phyloP scores from a whole-genome alignment of 23 tunicate species.

The Styela clava region DNA sequence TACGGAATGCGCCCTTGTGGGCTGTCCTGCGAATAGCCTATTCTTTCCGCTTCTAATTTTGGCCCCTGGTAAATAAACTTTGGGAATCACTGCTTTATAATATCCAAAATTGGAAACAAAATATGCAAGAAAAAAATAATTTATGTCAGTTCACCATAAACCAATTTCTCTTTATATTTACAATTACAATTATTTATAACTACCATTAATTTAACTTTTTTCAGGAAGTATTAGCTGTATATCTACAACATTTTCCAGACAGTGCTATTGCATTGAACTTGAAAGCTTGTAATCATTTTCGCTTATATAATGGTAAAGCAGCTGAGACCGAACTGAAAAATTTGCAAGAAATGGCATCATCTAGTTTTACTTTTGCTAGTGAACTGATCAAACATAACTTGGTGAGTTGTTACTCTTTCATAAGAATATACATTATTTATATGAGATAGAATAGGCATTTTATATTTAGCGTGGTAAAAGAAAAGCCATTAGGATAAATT shows the following conservation, averaged over 20 bases:
- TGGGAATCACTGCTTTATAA: too few species aligned
- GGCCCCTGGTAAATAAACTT: too few species aligned
- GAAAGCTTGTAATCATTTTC: slow-evolving; percentile 97
- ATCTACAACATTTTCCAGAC: slow-evolving; percentile 83
- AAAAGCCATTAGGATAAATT: too few species aligned
- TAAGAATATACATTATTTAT: not conserved
- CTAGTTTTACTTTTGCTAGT: slow-evolving; percentile 60
- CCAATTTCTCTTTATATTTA: too few species aligned
- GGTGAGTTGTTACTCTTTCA: slow-evolving; percentile 35
- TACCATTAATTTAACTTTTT: too few species aligned
- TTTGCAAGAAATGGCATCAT: slow-evolving; percentile 61
- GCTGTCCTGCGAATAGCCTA: too few species aligned
- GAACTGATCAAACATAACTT: slow-evolving; percentile 93
- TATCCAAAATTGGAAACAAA: too few species aligned
- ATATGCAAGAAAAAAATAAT: too few species aligned
- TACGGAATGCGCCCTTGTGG: too few species aligned
- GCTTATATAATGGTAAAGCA: slow-evolving; percentile 92
- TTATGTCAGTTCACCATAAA: too few species aligned
- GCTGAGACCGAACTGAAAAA: slow-evolving; percentile 91
- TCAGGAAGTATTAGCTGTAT: slow-evolving; percentile 95
- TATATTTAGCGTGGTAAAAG: not conserved
- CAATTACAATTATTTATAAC: too few species aligned
- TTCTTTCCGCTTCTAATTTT: too few species aligned
- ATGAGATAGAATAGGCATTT: not conserved
- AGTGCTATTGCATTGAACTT: slow-evolving; percentile 91